These are phyloP conservation scores for Phrynosoma platyrhinos DNA, from an alignment of 2,113 vertebrate species.

Conservation along the genomic window DNA sequence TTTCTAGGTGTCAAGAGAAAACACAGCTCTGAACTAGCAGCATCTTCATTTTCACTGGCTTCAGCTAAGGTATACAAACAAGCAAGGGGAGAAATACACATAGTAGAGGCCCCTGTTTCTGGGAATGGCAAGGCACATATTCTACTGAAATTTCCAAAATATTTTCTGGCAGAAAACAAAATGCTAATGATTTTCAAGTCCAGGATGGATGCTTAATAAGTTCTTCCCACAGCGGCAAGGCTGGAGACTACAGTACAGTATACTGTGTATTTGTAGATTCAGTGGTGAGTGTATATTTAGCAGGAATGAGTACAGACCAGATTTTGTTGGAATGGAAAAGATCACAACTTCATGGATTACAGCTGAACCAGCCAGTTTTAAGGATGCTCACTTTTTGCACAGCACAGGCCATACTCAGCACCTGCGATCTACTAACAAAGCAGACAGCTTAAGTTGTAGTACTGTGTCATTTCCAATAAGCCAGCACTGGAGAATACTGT, in stretches of 20 bases:
- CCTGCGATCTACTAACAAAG: too few species aligned
- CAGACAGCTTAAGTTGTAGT: neutral
- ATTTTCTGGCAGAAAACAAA: neutral
- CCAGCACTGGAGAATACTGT: fast-evolving
- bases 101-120: neutral
- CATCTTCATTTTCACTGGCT: neutral
- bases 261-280: neutral
- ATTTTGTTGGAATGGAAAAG: too few species aligned
- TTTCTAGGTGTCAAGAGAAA: neutral
- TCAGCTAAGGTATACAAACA: neutral
- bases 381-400: neutral
- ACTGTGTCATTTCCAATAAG: neutral
- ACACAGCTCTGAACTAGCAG: neutral
- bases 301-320: too few species aligned
- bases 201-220: neutral
- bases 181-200: neutral
- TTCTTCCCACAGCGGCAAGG: neutral
- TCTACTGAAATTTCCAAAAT: neutral
- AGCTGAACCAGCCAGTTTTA: too few species aligned
- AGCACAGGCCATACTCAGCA: too few species aligned
- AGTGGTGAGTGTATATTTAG: too few species aligned
- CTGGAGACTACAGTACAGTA: neutral
- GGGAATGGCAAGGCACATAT: neutral
- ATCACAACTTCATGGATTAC: too few species aligned
- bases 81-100: neutral